Percentiles rank a stretch among this genome's conserved stretches.
phyloP scores from a whole-genome alignment of 2,113 vertebrate species.

The Elanoides forficatus region DNA sequence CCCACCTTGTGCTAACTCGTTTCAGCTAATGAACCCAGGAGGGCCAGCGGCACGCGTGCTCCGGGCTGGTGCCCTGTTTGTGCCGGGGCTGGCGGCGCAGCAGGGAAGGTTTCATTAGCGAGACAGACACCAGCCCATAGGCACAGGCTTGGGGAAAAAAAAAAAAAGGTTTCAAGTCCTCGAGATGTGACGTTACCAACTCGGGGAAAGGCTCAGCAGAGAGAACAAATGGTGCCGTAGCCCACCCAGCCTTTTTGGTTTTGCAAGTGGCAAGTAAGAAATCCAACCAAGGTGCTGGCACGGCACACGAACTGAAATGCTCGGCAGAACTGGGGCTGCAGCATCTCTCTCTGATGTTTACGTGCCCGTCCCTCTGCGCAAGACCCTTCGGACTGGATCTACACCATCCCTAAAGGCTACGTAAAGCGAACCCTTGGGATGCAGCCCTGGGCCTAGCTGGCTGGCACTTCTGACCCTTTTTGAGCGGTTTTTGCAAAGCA shows the following conservation, averaged over 20 bases:
- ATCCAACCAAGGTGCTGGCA: not conserved
- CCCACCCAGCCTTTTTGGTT: not conserved
- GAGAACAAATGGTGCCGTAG: not conserved
- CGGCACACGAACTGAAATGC: accelerated
- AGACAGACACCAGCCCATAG: not conserved
- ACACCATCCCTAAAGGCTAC: not conserved
- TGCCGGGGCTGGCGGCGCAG: not conserved
- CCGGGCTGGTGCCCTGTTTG: not conserved
- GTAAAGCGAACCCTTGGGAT: not conserved
- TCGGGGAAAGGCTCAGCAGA: not conserved
- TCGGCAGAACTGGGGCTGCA: not conserved
- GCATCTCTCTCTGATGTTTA: not conserved
- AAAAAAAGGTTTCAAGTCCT: not conserved
- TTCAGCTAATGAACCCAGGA: not conserved
- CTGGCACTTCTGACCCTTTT: not conserved
- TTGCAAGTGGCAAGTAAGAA: not conserved
- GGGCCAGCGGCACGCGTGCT: not conserved
- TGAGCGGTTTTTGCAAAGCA: not conserved
- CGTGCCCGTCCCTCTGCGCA: accelerated
- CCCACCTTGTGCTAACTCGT: not conserved
- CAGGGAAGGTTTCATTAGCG: not conserved
- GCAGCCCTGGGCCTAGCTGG: not conserved
- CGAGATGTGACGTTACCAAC: accelerated
- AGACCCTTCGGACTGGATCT: not conserved
- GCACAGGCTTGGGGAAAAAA: not conserved